These are phyloP conservation scores for Vulpes vulpes DNA, from an alignment of 2,113 vertebrate species.

Conservation along the genomic window DNA sequence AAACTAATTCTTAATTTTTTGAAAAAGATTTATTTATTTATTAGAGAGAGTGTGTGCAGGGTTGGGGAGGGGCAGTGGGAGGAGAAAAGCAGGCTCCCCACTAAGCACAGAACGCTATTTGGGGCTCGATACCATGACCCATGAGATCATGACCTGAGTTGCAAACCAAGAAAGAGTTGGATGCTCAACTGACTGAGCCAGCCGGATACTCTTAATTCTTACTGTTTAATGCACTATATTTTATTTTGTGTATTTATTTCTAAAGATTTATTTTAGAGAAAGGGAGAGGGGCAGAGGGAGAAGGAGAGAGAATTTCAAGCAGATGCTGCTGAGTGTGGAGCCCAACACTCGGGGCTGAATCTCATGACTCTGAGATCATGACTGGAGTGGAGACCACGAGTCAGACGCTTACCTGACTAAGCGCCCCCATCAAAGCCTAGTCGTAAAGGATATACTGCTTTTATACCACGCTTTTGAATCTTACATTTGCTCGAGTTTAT, in stretches of 20 bases:
- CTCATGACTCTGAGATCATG: background rate
- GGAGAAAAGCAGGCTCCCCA: too few species aligned
- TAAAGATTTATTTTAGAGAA: background rate
- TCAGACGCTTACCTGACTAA: background rate
- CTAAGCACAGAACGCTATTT: background rate
- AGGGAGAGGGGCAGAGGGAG: background rate
- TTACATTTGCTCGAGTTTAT: slow-evolving; percentile 13
- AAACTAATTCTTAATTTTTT: background rate
- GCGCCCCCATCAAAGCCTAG: background rate
- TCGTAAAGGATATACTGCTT: background rate
- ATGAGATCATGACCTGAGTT: background rate
- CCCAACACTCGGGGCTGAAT: background rate
- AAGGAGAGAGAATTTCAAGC: background rate
- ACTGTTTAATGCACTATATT: too few species aligned
- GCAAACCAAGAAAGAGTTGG: background rate
- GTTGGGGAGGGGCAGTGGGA: background rate
- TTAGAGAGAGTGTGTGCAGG: background rate
- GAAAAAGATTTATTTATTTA: background rate
- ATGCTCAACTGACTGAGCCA: background rate
- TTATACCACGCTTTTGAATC: background rate
- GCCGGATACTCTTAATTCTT: background rate
- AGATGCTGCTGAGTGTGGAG: background rate
- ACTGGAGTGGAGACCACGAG: background rate
- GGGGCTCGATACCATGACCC: background rate
- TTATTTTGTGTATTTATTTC: too few species aligned